Conservation (phyloP, 2,797 vertebrate genomes). For the Tadarida brasiliensis region DNA sequence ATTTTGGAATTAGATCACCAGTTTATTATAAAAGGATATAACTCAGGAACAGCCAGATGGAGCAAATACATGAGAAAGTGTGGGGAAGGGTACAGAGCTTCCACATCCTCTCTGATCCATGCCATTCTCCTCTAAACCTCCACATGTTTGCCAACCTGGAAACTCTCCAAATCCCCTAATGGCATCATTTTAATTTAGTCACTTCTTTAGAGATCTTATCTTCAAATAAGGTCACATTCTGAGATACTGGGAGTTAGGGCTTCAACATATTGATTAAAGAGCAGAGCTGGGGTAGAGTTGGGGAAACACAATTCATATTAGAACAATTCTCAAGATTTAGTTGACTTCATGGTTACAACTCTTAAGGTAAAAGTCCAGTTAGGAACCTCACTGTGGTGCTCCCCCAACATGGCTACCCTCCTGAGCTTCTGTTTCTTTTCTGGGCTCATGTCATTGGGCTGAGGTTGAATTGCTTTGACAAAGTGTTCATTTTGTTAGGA, state of each 20-base stretch:
- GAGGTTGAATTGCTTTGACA: not conserved
- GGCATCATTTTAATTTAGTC: not conserved
- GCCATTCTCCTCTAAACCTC: no score
- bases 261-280: not conserved
- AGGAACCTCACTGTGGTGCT: not conserved
- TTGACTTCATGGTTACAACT: not conserved
- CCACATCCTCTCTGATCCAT: no score
- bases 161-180: not conserved
- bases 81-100: no score
- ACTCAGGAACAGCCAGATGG: no score
- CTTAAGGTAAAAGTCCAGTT: not conserved
- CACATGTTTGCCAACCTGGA: no score
- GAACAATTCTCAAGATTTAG: not conserved
- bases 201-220: not conserved
- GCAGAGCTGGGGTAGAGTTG: no score
- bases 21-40: no score
- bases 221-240: not conserved
- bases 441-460: not conserved
- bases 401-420: not conserved
- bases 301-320: not conserved
- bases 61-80: no score
- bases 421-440: not conserved
- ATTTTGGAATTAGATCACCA: no score
- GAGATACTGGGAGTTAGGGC: not conserved
- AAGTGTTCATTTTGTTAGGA: slow-evolving; percentile 2